Evolutionary conservation across 2,797 vertebrate genomes (phyloP).

Genomic region (Anniella stebbinsi): DNA sequence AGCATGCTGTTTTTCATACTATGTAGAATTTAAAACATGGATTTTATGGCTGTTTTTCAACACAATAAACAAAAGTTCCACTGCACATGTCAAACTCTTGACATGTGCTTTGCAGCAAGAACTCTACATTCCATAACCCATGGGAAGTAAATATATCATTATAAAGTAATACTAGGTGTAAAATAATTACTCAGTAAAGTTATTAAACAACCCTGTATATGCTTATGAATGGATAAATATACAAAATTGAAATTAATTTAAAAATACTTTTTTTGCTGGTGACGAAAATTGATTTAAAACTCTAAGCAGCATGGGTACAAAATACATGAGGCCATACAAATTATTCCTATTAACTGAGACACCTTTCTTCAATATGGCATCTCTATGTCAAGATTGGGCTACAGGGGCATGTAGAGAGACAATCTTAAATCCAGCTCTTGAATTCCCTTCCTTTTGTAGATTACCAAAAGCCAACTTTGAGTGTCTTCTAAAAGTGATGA

Average conservation of each 20-base stretch:
- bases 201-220: neutral
- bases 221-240: neutral
- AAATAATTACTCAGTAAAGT: neutral
- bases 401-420: neutral
- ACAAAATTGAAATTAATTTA: neutral
- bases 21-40: conserved; percentile 4
- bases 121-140: neutral
- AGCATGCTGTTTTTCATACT: neutral
- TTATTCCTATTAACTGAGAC: neutral
- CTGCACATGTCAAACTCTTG: neutral
- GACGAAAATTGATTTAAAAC: neutral
- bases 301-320: neutral
- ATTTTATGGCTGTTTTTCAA: neutral
- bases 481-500: neutral
- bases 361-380: neutral
- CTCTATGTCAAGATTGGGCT: neutral
- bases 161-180: neutral
- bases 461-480: neutral
- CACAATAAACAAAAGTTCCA: neutral
- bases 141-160: neutral
- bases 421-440: neutral
- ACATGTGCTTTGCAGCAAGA: neutral
- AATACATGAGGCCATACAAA: neutral
- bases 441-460: neutral
- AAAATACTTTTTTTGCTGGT: neutral